phyloP scores from a whole-genome alignment of 37 sponge, comb jelly and placozoan genomes.

The Haliclona indistincta region DNA sequence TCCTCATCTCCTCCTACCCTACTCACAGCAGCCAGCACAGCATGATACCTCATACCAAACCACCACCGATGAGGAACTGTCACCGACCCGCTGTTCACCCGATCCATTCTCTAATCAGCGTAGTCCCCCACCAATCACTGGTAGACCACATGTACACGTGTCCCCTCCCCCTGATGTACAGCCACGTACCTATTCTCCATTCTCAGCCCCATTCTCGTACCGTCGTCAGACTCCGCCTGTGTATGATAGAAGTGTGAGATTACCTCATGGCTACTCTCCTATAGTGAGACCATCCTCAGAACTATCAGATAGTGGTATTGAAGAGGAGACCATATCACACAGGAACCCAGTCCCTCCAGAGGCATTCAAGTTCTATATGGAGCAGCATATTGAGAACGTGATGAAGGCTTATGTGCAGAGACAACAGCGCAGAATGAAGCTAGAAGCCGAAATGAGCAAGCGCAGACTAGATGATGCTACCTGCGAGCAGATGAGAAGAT shows the following conservation, averaged over 20 bases:
- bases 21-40: not conserved
- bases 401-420: conserved; percentile 71
- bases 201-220: conserved; percentile 52
- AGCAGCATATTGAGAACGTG: conserved; percentile 93
- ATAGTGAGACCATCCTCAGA: conserved; percentile 22
- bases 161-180: conserved; percentile 79
- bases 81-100: conserved; percentile 8
- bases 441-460: conserved; percentile 90
- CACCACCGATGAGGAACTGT: too few species aligned
- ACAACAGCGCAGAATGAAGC: conserved; percentile 77
- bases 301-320: conserved; percentile 64
- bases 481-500: conserved; percentile 74
- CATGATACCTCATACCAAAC: too few species aligned
- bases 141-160: conserved; percentile 53
- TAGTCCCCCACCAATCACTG: conserved; percentile 50
- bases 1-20: not conserved
- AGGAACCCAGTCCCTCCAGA: conserved; percentile 82
- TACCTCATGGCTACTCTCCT: conserved; percentile 7
- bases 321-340: conserved; percentile 58
- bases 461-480: conserved; percentile 78
- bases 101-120: conserved; percentile 21
- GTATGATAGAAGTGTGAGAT: not conserved
- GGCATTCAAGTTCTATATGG: conserved; percentile 95
- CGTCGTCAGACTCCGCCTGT: conserved; percentile 20
- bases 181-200: conserved; percentile 66